Base-by-base conservation (phyloP, 2,888 invertebrate genomes). In the Baccha elongata region DNA sequence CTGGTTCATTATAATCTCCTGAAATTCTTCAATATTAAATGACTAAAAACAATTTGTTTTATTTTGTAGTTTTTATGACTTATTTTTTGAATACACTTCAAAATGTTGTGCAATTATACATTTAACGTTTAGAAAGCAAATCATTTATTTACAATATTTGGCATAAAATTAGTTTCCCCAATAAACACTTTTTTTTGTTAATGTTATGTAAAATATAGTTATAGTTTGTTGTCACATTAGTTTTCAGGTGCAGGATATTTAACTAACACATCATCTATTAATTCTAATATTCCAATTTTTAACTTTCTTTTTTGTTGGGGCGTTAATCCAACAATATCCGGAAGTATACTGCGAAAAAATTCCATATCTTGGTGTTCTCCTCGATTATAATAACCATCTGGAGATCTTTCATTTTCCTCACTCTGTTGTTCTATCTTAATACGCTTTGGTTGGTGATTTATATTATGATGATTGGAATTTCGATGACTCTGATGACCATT, bases 321-420 rank as follows among this genome's bases (percentile, higher is more conserved):
- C n/a, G 91, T 91, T 85, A 92, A 89, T 17, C 89, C 87, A 29
- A 89, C 90, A 55, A 92, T 91, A 85, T 92, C 92, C 8, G 92
- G 92, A 40, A 92, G 85, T 58, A 92, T 90, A 87, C 92, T 92
- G 85, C 90, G 91, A 55, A 92, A 92, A 87, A 92, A 92, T 72
- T 91, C 91, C 88, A 89, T 88, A 76, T 90, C 89, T 17, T 89
- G 85, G 75, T 88, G 85, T 68, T 89, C 89, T 3, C 85, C 86
- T 10, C 78, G 85, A 35, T 81, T 85, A 15, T 87, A 87, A 48
- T 37, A 73, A 7, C 53, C 37, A 37, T 80, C 78, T 40, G 23
- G n/a, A 1, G 72, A 84, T n/a, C 86, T 85, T 17, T 87, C 87
- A 48, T 86, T 86, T 8, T 87, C 80, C 65, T 87, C 88, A 52